A percentile compares a stretch with the other conserved stretches of the same genome.
Evolutionary conservation across 2,888 invertebrate genomes (phyloP).

Genomic region (Tholera decimalis): DNA sequence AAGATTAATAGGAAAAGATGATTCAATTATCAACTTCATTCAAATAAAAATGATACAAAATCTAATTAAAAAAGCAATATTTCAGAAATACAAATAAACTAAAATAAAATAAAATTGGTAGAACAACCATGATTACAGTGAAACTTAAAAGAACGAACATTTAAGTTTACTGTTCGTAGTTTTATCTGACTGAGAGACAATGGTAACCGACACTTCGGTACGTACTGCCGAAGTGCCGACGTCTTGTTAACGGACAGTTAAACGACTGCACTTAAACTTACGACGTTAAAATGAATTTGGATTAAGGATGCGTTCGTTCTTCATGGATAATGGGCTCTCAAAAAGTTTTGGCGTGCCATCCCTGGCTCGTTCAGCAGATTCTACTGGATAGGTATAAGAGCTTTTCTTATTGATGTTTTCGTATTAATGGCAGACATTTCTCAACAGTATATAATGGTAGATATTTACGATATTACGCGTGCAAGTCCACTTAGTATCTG

Average conservation of each 20-base stretch:
- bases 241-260: slow-evolving; percentile 69
- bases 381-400: neutral
- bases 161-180: slow-evolving; percentile 17
- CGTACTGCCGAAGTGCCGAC: slow-evolving; percentile 57
- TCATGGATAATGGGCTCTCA: slow-evolving; percentile 35
- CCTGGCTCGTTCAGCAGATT: neutral
- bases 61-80: neutral
- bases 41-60: neutral
- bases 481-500: neutral
- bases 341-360: slow-evolving; percentile 1
- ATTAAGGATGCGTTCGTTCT: slow-evolving; percentile 67
- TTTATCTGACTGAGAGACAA: slow-evolving; percentile 39
- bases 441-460: too few relatives aligned
- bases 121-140: neutral
- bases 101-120: neutral
- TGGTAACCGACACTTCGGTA: slow-evolving; percentile 23
- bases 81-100: neutral
- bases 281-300: slow-evolving; percentile 64
- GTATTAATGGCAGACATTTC: too few relatives aligned
- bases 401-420: neutral
- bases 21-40: neutral
- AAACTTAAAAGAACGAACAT: slow-evolving; percentile 13
- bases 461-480: too few relatives aligned
- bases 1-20: too few relatives aligned
- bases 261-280: slow-evolving; percentile 74